Conservation (phyloP, 1,140 invertebrate species). For the Zaprionus vittiger region DNA sequence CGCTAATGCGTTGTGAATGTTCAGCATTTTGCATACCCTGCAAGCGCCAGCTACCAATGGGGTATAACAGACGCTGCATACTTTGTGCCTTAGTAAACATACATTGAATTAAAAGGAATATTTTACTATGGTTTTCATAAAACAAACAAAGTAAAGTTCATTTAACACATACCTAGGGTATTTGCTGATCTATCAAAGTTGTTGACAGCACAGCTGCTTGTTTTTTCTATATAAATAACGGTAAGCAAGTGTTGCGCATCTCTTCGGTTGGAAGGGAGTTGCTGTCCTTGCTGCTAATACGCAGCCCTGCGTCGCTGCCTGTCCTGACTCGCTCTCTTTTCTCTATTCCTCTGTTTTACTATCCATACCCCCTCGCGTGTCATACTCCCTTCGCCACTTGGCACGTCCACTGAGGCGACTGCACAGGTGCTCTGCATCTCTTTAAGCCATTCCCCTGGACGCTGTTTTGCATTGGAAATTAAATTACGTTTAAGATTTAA, state of each 20-base stretch:
- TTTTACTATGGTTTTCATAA: not conserved
- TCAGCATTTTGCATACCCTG: constrained; percentile 56
- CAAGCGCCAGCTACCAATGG: not conserved
- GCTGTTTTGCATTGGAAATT: constrained; percentile 62
- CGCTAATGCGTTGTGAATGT: constrained; percentile 78
- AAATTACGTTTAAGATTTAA: constrained; percentile 73
- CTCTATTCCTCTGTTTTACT: not conserved
- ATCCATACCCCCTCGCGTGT: constrained; percentile 4
- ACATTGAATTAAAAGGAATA: not conserved
- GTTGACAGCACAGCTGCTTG: not conserved
- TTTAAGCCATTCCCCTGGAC: constrained; percentile 10
- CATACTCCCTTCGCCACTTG: not conserved
- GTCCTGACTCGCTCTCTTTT: not conserved
- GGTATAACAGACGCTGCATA: not conserved
- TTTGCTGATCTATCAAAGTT: not conserved
- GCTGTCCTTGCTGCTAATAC: constrained; percentile 46
- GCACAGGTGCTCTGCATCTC: constrained; percentile 55
- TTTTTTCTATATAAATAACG: constrained; percentile 50
- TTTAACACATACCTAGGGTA: constrained; percentile 5
- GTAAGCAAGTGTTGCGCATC: constrained; percentile 50
- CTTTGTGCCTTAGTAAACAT: no score
- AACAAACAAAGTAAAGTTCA: not conserved
- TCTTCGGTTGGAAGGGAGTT: constrained; percentile 16
- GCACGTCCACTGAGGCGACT: constrained; percentile 5
- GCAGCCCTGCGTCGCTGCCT: constrained; percentile 3